Conservation (phyloP, 2,888 invertebrate genomes). For the Thymelicus sylvestris region DNA sequence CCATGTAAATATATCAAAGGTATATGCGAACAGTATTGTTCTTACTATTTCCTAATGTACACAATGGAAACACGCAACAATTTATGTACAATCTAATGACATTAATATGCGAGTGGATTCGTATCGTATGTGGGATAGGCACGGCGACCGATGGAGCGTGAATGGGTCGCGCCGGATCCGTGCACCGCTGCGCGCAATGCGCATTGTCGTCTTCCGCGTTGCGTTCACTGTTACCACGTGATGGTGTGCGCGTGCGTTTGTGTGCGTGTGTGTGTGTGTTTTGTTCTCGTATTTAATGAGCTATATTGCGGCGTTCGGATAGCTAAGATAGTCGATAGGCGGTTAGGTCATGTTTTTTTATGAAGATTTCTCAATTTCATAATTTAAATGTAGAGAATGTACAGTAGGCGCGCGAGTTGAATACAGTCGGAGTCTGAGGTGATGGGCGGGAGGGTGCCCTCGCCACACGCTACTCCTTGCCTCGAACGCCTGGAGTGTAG, state of each 20-base stretch:
- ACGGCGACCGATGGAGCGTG: conserved; percentile 71
- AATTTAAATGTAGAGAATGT: no score
- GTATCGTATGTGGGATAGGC: conserved; percentile 20
- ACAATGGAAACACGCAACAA: conserved; percentile 2
- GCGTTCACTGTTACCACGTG: conserved; percentile 45
- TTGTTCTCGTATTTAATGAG: neutral
- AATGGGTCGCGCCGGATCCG: conserved; percentile 73
- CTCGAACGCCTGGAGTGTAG: no score
- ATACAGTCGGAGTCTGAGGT: no score
- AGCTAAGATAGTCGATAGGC: no score
- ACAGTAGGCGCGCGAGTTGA: no score
- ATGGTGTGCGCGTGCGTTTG: neutral
- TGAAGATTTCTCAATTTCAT: no score
- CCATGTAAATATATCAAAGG: no score
- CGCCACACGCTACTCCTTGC: no score
- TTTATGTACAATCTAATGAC: conserved; percentile 13
- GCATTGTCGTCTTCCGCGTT: conserved; percentile 76
- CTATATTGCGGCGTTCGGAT: neutral
- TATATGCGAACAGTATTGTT: neutral
- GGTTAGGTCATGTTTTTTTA: no score
- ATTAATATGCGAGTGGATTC: conserved; percentile 16
- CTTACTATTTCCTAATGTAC: no score
- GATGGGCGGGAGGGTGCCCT: no score
- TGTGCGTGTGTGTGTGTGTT: neutral
- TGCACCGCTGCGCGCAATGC: conserved; percentile 72